A percentile compares a stretch with the other conserved stretches of the same genome.
Conservation (phyloP, 2,113 vertebrate species). For the Corvus hawaiiensis region DNA sequence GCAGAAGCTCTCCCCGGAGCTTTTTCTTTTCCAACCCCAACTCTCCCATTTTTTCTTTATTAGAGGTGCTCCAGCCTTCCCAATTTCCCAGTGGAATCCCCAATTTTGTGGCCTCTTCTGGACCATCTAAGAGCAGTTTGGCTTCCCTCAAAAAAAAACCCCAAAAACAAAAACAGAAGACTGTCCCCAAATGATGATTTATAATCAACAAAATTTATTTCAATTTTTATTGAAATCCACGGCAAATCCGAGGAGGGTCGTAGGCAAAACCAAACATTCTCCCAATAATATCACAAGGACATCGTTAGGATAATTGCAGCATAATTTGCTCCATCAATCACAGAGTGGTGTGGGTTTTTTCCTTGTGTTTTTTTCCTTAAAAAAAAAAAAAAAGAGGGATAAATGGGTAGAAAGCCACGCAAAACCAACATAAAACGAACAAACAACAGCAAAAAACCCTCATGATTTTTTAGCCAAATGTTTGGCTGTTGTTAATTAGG, state of each 20-base stretch:
- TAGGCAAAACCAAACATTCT: slow-evolving; percentile 21
- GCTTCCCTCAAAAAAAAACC: background rate
- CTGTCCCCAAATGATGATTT: background rate
- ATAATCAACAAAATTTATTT: background rate
- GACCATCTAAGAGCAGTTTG: background rate
- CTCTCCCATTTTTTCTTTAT: background rate
- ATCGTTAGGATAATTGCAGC: background rate
- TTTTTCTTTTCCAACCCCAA: background rate
- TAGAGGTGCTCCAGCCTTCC: background rate
- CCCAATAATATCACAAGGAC: background rate
- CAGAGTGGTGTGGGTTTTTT: background rate
- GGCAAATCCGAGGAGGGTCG: background rate
- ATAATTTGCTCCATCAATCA: slow-evolving; percentile 23
- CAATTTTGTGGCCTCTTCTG: background rate
- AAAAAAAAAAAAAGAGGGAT: background rate
- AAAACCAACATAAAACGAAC: slow-evolving; percentile 16
- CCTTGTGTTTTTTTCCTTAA: background rate
- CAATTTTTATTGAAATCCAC: background rate
- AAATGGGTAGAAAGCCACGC: slow-evolving; percentile 7
- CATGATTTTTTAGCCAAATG: slow-evolving; percentile 25
- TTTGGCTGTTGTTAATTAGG: slow-evolving; percentile 32
- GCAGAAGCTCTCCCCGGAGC: background rate
- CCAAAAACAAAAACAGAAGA: background rate
- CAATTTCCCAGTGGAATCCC: background rate
- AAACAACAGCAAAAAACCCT: slow-evolving; percentile 3